Evolutionary conservation across 1,140 invertebrate species (phyloP).

Genomic region (Brachionus asplanchnoidis): DNA sequence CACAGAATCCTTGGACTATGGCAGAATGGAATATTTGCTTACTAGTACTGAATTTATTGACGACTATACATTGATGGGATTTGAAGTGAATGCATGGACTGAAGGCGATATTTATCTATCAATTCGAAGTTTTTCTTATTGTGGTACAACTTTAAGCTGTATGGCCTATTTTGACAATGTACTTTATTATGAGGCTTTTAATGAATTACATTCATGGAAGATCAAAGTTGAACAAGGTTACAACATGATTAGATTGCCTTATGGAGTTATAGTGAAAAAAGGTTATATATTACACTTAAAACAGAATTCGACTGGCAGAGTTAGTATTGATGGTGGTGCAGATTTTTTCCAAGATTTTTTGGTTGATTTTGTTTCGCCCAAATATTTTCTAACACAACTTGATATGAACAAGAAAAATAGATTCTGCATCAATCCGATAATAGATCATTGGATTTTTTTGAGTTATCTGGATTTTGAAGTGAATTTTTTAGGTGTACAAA

Average conservation of each 20-base stretch:
- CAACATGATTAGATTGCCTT: neutral
- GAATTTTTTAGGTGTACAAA: neutral
- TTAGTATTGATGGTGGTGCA: neutral
- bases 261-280: neutral
- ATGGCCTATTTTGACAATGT: neutral
- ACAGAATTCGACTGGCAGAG: neutral
- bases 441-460: neutral
- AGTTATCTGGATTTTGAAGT: neutral
- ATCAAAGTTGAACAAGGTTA: neutral
- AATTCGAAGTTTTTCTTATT: neutral
- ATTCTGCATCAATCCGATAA: neutral
- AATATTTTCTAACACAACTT: neutral
- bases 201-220: neutral
- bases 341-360: neutral
- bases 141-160: neutral
- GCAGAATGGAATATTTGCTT: neutral
- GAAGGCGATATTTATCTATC: neutral
- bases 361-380: neutral
- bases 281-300: neutral
- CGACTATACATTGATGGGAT: neutral
- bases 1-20: neutral
- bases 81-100: conserved; percentile 2
- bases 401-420: neutral
- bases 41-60: neutral
- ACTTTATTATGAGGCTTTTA: neutral